Base-by-base conservation (phyloP, 2,888 invertebrate species). In the Halictus quadricinctus region DNA sequence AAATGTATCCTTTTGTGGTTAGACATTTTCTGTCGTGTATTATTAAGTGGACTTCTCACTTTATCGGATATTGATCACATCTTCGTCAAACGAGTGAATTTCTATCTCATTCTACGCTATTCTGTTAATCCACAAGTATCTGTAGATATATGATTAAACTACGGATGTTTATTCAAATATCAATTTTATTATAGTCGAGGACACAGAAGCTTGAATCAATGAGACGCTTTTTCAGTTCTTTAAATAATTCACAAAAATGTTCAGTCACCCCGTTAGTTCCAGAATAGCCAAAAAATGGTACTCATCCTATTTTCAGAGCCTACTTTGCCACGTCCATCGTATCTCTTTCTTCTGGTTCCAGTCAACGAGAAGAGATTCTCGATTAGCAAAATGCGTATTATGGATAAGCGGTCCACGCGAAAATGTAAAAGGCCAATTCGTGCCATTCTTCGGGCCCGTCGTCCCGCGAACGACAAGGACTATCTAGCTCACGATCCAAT, bases 361-460 rank as follows among this genome's bases (percentile, higher is more conserved):
- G 10, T 29, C 36, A 29, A 6, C 18, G 50, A 36, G 73, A 29
- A n/a, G 50, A 73, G 41, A 18, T 54, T 50, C 18, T 21, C 50
- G 73, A 73, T 73, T 50, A 48, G 73, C 85, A 13, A 77, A 87
- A 89, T 75, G 69, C 74, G 82, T 74, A 88, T 81, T 83, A 84
- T 46, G 80, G 83, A 29, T 72, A 41, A 78, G 48, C 73, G 84
- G 81, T 85, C 85, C 85, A 86, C 86, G 88, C 85, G 88, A 90
- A 90, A 91, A 91, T 88, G 88, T 86, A 87, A 88, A 89, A 86
- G 88, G 86, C 89, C 93, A 91, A 92, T 91, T 90, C 87, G 83
- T 81, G 75, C 82, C 89, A 92, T 93, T 92, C 92, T 93, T 91
- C 88, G 88, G 89, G 88, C 84, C 89, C 90, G 92, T 86, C 73